Evolutionary conservation across 1,140 invertebrate species (phyloP), one percentile per base, ranked within the genome.

Genomic region (Eubasilissa regina): DNA sequence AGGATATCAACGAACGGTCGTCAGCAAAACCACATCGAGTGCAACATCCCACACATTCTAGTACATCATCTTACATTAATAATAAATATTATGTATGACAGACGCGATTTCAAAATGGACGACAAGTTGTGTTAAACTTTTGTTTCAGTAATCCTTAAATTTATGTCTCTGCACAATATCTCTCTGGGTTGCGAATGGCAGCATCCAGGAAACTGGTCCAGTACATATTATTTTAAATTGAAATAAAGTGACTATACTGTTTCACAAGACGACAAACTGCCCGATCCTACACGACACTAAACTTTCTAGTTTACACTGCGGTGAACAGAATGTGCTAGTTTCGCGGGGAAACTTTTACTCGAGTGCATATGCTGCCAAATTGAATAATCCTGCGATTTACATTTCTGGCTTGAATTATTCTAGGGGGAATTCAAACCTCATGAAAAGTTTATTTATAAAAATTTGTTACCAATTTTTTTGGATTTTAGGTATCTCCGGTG

Each of bases 71-170:
- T n/a, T 19, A 70, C 66, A 70, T 70, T 48, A 70, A 70, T 70
- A 70, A 47, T 44, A 51, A 12, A 58, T 66, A 17, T 60, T 60
- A 60, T 25, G 15, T 60, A 17, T 70, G 47, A 51, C 66, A 70
- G 45, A 47, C 10, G 19, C 35, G 60, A 25, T 9, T 35, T 51
- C 66, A 70, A 19, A 45, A 70, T 21, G 66, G 43, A 51, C 47
- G 25, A 47, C 47, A 19, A 47, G 44, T 21, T 47, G 43, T 17
- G 13, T 13, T 4, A 70, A 70, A 70, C 66, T 70, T 51, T 48
- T 70, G 66, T 70, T 70, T 21, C 66, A 70, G 66, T 70, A 70
- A 70, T 70, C 66, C 47, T n/a, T 70, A n/a, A 51, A 70, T 70
- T 47, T 70, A 70, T 70, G 66, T 70, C 15, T 10, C 66, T 51